A percentile compares a stretch with the other conserved stretches of the same genome.
phyloP scores from a whole-genome alignment of 1,140 invertebrate species.

The Cotesia glomerata region DNA sequence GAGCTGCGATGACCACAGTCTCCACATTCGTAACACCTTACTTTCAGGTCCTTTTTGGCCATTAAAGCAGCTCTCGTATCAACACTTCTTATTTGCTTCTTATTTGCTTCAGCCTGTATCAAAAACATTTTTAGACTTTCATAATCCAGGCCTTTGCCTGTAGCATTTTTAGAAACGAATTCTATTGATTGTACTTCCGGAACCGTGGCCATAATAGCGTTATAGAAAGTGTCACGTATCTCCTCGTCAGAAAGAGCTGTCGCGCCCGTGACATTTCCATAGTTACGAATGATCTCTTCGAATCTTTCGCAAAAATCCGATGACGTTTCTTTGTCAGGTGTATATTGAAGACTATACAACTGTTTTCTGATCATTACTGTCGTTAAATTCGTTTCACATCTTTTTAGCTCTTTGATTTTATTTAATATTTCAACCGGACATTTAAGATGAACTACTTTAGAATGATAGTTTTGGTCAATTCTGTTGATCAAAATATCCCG shows the following conservation, averaged over 20 bases:
- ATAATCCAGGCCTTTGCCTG: conserved; percentile 15
- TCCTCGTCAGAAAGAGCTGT: conserved; percentile 23
- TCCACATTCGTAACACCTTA: too few relatives aligned
- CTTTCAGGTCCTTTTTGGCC: too few relatives aligned
- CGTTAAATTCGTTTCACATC: conserved; percentile 31
- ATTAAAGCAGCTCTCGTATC: too few relatives aligned
- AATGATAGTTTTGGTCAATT: conserved; percentile 30
- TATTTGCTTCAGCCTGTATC: conserved; percentile 13
- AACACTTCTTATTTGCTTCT: too few relatives aligned
- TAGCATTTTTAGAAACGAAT: conserved; percentile 12
- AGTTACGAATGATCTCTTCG: conserved; percentile 32
- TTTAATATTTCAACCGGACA: conserved; percentile 30
- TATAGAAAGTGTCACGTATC: conserved; percentile 26
- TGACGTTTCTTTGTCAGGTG: conserved; percentile 22
- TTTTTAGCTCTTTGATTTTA: conserved; percentile 35
- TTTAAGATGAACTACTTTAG: conserved; percentile 26
- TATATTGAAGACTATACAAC: conserved; percentile 30
- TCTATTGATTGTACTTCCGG: conserved; percentile 23
- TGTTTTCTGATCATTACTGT: conserved; percentile 23
- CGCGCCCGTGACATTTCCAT: conserved; percentile 22
- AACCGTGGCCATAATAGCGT: conserved; percentile 20
- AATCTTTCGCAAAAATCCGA: conserved; percentile 34
- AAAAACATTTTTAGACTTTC: conserved; percentile 22
- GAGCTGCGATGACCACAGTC: too few relatives aligned
- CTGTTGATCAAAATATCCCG: conserved; percentile 34